These are phyloP conservation scores for Falcaria lacertinaria DNA, from an alignment of 2,888 invertebrate genomes.

Conservation along the genomic window DNA sequence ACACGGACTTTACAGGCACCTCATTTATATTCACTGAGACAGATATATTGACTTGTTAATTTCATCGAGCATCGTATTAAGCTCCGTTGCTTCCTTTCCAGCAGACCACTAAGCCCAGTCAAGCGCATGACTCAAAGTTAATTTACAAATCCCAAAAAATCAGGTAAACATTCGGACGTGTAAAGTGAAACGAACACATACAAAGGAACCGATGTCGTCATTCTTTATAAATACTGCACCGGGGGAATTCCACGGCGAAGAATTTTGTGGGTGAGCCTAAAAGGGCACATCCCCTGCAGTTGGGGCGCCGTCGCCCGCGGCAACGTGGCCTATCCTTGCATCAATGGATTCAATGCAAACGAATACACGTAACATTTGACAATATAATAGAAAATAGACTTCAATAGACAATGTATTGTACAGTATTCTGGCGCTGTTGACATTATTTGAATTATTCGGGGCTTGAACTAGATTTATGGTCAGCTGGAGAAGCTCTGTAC, in stretches of 20 bases:
- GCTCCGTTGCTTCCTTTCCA: conserved; percentile 1
- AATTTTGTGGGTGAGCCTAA: conserved; percentile 58
- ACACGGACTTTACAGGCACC: too few species aligned
- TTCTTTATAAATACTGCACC: conserved; percentile 50
- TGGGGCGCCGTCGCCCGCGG: conserved; percentile 53
- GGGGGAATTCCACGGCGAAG: conserved; percentile 64
- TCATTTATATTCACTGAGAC: too few species aligned
- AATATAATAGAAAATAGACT: conserved; percentile 49
- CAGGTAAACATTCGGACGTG: not conserved
- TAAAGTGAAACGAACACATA: conserved; percentile 5
- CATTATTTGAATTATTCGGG: conserved; percentile 56
- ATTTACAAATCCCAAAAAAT: not conserved
- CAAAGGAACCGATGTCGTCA: conserved; percentile 27
- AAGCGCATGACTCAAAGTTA: not conserved
- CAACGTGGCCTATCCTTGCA: conserved; percentile 59
- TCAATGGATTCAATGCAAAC: conserved; percentile 47
- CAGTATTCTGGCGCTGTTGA: conserved; percentile 53
- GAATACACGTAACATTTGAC: conserved; percentile 30
- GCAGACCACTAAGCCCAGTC: not conserved
- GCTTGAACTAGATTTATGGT: conserved; percentile 49
- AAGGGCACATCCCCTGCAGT: conserved; percentile 53
- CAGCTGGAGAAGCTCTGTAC: conserved; percentile 33
- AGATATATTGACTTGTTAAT: too few species aligned
- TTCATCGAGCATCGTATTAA: too few species aligned
- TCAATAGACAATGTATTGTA: conserved; percentile 47